A percentile compares a stretch with the other conserved stretches of the same genome.
These are phyloP conservation scores for Dolichallabes microphthalmus DNA, from an alignment of 2,113 vertebrate genomes.

Conservation along the genomic window DNA sequence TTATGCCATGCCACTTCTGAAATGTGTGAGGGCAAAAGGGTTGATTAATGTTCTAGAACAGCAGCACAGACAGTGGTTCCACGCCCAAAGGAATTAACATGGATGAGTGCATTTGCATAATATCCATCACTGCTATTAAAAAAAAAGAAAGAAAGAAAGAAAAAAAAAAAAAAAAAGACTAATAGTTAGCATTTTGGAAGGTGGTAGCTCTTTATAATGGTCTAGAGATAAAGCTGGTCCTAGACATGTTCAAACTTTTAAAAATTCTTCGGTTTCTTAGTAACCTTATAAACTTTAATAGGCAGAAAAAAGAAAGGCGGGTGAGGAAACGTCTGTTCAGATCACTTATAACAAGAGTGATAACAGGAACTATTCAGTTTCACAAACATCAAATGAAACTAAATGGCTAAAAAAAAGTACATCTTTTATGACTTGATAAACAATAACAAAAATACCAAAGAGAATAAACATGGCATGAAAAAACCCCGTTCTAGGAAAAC, in stretches of 20 bases:
- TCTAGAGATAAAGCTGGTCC: not conserved
- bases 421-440: not conserved
- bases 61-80: not conserved
- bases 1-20: too few relatives aligned
- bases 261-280: not conserved
- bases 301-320: not conserved
- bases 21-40: not conserved
- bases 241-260: not conserved
- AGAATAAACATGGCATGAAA: too few relatives aligned
- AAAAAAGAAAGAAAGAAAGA: too few relatives aligned
- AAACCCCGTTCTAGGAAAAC: not conserved
- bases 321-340: not conserved
- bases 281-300: not conserved
- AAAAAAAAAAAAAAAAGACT: not conserved
- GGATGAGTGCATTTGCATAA: too few relatives aligned
- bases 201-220: not conserved
- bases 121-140: too few relatives aligned
- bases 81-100: too few relatives aligned
- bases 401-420: not conserved
- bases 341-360: not conserved
- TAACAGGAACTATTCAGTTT: not conserved
- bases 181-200: not conserved
- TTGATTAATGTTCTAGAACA: not conserved
- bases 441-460: too few relatives aligned
- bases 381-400: not conserved